phyloP scores from a whole-genome alignment of 2,113 vertebrate genomes.

The Scomber scombrus region DNA sequence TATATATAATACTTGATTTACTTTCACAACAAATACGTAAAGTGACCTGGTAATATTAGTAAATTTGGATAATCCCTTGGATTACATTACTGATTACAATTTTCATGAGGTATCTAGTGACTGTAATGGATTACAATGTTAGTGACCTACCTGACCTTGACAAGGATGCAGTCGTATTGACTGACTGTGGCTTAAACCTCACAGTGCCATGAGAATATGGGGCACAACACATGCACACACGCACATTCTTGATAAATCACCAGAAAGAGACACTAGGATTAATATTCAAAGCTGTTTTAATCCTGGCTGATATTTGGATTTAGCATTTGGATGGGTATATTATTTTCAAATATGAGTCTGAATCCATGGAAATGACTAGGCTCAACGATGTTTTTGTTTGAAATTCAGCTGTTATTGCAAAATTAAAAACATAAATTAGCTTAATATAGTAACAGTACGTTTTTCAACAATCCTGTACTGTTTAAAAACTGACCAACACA shows the following conservation, averaged over 20 bases:
- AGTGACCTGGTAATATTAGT: conserved; percentile 37
- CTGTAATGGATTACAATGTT: conserved; percentile 58
- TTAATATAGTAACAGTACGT: neutral
- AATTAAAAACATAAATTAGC: conserved; percentile 1
- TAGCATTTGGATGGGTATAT: conserved; percentile 3
- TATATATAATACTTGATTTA: neutral
- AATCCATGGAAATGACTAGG: conserved; percentile 14
- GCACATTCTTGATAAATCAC: conserved; percentile 30
- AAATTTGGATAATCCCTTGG: conserved; percentile 52
- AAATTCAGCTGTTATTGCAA: conserved; percentile 30
- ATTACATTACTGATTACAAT: conserved; percentile 63
- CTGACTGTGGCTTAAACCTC: conserved; percentile 39
- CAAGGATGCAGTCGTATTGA: conserved; percentile 17
- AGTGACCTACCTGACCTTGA: conserved; percentile 32
- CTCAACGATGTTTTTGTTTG: conserved; percentile 7
- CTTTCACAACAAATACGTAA: conserved; percentile 12
- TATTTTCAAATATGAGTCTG: conserved; percentile 23
- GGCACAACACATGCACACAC: conserved; percentile 14
- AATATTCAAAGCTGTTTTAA: conserved; percentile 43
- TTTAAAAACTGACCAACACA: neutral
- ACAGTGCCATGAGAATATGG: neutral
- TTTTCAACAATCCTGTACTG: neutral
- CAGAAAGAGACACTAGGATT: conserved; percentile 34
- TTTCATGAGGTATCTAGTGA: conserved; percentile 62
- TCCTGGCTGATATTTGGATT: conserved; percentile 40